Base-by-base conservation (phyloP, 37 sponge, comb jelly and placozoan genomes). In the Bolinopsis microptera region DNA sequence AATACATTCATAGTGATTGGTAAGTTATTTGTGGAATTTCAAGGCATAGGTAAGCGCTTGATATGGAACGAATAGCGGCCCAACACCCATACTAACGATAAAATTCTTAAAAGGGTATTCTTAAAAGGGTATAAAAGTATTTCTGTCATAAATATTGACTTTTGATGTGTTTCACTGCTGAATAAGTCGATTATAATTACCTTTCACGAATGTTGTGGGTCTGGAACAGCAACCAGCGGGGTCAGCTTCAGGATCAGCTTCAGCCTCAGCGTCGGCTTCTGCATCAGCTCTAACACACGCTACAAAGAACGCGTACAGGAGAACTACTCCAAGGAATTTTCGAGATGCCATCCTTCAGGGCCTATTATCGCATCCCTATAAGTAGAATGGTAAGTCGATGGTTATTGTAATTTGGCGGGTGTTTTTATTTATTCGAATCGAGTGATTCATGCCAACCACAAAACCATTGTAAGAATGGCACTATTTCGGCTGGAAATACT, bases 191-290 rank as follows among this genome's bases (percentile, higher is more conserved):
- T n/a, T n/a, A n/a, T n/a, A n/a, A 8, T 36, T 80, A 80, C 82
- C 82, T 80, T 80, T 80, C 37, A 80, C 38, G 82, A 80, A 80
- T 32, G 36, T 80, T 8, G 82, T 80, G 22, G 82, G 82, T 80
- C 82, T 32, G 2, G 82, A 80, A 35, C 82, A 80, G 38, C 82
- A 80, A 2, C 82, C 82, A 80, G 82, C 82, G 82, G 82, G 82
- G 23, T 80, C 82, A 22, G 82, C 82, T 30, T 80, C 82, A 35
- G 82, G 82, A 22, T 80, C 82, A 35, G 82, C 82, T 8, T 80
- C 82, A 22, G 82, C 82, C 24, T 80, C 82, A 1, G 82, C 82
- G 23, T 80, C 82, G 37, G 82, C 82, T 3, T 28, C 82, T 13
- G 82, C 82, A 70, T 70, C 74, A 26, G 74, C 74, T 26, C 74